Evolutionary conservation across 2,888 invertebrate species (phyloP).

Genomic region (Lapara coniferarum): DNA sequence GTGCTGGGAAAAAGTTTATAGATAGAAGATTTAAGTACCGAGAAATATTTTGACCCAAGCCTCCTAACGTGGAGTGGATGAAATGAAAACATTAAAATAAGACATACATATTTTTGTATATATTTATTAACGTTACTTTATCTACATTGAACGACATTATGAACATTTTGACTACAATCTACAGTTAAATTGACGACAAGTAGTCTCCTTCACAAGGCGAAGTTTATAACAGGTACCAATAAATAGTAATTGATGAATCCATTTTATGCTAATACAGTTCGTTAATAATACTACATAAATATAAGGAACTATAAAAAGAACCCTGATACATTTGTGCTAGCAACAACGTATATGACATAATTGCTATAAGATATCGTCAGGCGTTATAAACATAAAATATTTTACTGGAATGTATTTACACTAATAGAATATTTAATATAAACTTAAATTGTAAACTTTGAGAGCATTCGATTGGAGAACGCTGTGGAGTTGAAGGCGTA

Average conservation of each 20-base stretch:
- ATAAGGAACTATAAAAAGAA: constrained; percentile 28
- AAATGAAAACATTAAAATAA: not conserved
- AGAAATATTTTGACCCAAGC: no score
- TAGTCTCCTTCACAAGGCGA: constrained; percentile 12
- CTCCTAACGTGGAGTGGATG: no score
- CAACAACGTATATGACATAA: not conserved
- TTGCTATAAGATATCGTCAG: constrained; percentile 22
- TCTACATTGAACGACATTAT: constrained; percentile 1
- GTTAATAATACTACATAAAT: constrained; percentile 18
- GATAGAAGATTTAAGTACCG: no score
- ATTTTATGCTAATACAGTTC: not conserved
- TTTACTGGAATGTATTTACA: not conserved
- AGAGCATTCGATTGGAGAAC: not conserved
- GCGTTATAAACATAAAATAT: constrained; percentile 1
- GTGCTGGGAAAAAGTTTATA: no score
- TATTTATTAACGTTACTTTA: constrained; percentile 21
- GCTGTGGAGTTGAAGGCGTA: not conserved
- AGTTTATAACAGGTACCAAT: constrained; percentile 15
- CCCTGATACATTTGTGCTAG: constrained; percentile 9
- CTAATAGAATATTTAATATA: not conserved
- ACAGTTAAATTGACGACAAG: constrained; percentile 23
- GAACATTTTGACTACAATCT: constrained; percentile 23
- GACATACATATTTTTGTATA: not conserved
- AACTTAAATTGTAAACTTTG: not conserved
- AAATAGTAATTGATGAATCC: constrained; percentile 2